A percentile compares a stretch with the other conserved stretches of the same genome.
Conservation (phyloP, 2,888 invertebrate genomes). For the Drosophila subsilvestris region DNA sequence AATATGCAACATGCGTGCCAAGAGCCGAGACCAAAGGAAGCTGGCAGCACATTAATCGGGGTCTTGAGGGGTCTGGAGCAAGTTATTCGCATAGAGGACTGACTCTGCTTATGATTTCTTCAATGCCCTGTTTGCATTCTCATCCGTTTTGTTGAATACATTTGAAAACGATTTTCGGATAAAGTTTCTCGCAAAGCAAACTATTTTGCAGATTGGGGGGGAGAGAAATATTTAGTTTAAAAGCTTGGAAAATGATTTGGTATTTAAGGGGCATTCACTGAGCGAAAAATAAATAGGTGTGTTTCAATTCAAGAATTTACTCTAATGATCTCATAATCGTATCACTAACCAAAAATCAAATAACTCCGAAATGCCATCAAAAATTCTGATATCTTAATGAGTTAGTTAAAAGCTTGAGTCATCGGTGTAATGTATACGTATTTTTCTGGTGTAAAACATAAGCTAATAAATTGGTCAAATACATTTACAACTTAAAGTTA, state of each 20-base stretch:
- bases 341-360: no score
- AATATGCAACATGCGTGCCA: conserved; percentile 71
- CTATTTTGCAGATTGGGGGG: no score
- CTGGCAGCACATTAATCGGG: conserved; percentile 18
- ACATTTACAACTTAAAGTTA: no score
- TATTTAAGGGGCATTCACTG: no score
- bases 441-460: no score
- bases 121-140: conserved; percentile 8
- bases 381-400: no score
- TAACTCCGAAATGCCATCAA: no score
- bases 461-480: no score
- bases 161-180: conserved; percentile 8
- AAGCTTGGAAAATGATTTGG: neutral
- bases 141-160: conserved; percentile 22
- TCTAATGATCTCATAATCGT: no score
- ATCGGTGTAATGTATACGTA: no score
- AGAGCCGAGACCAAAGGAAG: conserved; percentile 27
- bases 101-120: conserved; percentile 7
- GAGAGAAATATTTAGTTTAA: no score
- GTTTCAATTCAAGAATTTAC: neutral
- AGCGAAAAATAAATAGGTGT: neutral
- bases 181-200: neutral
- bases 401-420: no score
- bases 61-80: conserved; percentile 13
- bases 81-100: conserved; percentile 14